Conservation (phyloP, 2,888 invertebrate genomes). For the Torymus texanus region DNA sequence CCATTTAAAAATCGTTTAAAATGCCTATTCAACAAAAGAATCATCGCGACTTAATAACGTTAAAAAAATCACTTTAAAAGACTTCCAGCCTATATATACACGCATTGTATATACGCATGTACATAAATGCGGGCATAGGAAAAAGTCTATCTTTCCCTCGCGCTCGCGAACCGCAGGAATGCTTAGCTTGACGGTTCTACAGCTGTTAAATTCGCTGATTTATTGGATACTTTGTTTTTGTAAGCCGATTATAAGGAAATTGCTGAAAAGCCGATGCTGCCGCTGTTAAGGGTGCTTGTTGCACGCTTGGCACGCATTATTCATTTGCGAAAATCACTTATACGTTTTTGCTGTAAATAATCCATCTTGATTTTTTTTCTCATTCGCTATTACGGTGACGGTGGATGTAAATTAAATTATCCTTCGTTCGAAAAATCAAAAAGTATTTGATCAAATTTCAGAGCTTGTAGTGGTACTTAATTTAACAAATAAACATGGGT, state of each 20-base stretch:
- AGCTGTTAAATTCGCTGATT: conserved; percentile 31
- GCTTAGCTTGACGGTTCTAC: background rate
- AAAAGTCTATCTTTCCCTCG: background rate
- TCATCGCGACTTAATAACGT: no score
- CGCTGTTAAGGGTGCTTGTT: background rate
- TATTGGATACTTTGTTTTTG: conserved; percentile 33
- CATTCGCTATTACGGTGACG: no score
- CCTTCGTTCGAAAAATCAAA: no score
- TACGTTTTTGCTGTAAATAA: no score
- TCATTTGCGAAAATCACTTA: background rate
- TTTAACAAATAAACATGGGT: no score
- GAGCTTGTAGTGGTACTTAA: no score
- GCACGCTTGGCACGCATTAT: background rate
- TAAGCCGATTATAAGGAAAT: conserved; percentile 23
- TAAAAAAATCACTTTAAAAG: no score
- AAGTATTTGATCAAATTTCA: no score
- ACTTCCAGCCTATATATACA: background rate
- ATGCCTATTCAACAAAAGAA: no score
- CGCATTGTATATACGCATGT: background rate
- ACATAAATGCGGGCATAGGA: background rate
- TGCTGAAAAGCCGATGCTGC: background rate
- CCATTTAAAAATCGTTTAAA: no score
- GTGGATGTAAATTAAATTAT: no score
- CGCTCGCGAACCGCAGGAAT: conserved; percentile 28
- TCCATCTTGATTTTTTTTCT: no score